Percentiles rank a stretch among this genome's conserved stretches.
phyloP scores from a whole-genome alignment of 2,113 vertebrate genomes.

The Tylochromis polylepis region DNA sequence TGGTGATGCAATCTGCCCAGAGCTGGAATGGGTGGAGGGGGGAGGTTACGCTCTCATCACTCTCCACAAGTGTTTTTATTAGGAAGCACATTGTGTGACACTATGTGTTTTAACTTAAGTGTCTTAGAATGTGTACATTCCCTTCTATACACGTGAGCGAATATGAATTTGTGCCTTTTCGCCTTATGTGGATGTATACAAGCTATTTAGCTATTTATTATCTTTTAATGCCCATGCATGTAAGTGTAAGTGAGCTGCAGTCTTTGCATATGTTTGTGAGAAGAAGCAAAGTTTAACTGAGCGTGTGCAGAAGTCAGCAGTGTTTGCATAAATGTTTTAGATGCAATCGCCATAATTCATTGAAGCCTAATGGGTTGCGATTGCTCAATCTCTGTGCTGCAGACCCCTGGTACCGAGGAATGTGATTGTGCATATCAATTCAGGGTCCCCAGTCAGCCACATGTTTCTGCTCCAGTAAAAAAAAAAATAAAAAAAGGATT shows the following conservation, averaged over 20 bases:
- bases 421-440: constrained; percentile 68
- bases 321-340: constrained; percentile 62
- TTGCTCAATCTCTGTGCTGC: constrained; percentile 53
- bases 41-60: constrained; percentile 25
- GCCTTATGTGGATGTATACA: not conserved
- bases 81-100: not conserved
- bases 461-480: constrained; percentile 25
- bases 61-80: constrained; percentile 59
- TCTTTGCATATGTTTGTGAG: not conserved
- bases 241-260: not conserved
- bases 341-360: constrained; percentile 64
- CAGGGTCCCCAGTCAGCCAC: not conserved
- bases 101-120: constrained; percentile 7
- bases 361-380: constrained; percentile 55
- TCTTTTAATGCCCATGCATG: not conserved
- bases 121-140: not conserved
- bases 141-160: not conserved
- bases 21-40: constrained; percentile 10
- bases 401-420: constrained; percentile 43
- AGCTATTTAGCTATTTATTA: not conserved
- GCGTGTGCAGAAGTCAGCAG: constrained; percentile 36
- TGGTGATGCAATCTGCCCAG: constrained; percentile 65
- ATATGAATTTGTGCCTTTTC: not conserved
- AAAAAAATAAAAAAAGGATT: not conserved
- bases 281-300: not conserved